Evolutionary conservation across 1,140 invertebrate genomes (phyloP), one percentile per base, ranked within the genome.

Genomic region (Ostrea denselamellosa): DNA sequence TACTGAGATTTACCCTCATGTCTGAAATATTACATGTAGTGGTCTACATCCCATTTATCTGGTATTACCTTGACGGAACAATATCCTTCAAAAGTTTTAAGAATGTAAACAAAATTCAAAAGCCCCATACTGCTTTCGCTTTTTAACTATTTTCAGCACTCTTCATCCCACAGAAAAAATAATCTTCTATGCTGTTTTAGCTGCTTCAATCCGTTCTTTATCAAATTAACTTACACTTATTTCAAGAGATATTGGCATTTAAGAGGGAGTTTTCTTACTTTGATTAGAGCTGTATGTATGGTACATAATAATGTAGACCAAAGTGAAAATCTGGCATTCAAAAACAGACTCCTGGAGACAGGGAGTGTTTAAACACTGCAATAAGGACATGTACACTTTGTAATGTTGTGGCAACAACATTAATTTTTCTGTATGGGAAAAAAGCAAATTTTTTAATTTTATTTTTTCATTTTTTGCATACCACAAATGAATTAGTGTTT

Each of bases 271-370:
- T 22, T 25, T 28, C 28, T 34, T 77, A 77, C 68, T 77, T 77
- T 77, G 25, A 77, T 77, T 77, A 77, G 9, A 25, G 68, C 22
- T 77, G 68, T 77, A 34, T 77, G 68, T 77, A 77, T 77, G 68
- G 68, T 77, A 77, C 68, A 77, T 77, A 77, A 77, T 28, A 77
- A 77, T 77, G 68, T 77, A 77, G 25, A 77, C 68, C 68, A 77
- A 77, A 77, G 68, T 77, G 68, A 77, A 77, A 77, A 77, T 77
- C 68, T 77, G 68, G 68, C 68, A 77, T 25, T 77, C 22, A 28
- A 77, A 77, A 25, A 77, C 68, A 77, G 68, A 77, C 68, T 28
- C 28, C 34, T 77, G 68, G 68, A 77, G 68, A 77, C 68, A 77
- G 68, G 25, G 22, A 77, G 68, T 77, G 68, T 77, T 77, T 77